Evolutionary conservation across 2,113 vertebrate species (phyloP), one percentile per base, ranked within the genome.

Genomic region (Caretta caretta): DNA sequence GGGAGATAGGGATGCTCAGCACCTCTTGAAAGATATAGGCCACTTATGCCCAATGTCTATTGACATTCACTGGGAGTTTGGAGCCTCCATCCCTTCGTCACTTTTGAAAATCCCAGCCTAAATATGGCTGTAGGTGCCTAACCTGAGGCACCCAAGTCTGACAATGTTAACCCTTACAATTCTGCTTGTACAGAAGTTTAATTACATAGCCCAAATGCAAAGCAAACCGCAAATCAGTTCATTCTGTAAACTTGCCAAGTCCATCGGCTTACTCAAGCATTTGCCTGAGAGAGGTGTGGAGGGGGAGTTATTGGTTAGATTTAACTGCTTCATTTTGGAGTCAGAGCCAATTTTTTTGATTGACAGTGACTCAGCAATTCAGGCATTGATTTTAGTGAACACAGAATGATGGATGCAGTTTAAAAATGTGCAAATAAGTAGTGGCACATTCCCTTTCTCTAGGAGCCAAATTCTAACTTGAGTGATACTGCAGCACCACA

Each of bases 401-500:
- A 72, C n/a, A 38, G 65, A 27, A 57, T 54, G 53, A 49, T 84
- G 49, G 20, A n/a, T 51, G 46, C 7, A 2, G 75, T 42, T 82
- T 51, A 69, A 69, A 69, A 90, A 92, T 31, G 2, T 49, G 75
- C 59, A 90, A 29, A 50, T 10, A 78, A 50, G 1, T 49, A 79
- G 65, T 38, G 82, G 35, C 11, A 5, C 0, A 0, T 80, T 78
- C 88, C 59, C 51, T 84, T 87, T 50, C 22, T 50, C 79, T 24
- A 17, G 11, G 35, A 78, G 72, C 31, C 29, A 5, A 8, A 19
- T 49, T 80, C 42, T 62, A n/a, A 50, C 48, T 17, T 1, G 24
- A 87, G 16, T 19, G 31, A 20, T 49, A 31, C 87, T 86, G 72
- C 0, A 0, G 29, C 31, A 1, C 72, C 17, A 46, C 31, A 46